Conservation (phyloP, 2,113 vertebrate genomes). For the Otolemur garnettii region DNA sequence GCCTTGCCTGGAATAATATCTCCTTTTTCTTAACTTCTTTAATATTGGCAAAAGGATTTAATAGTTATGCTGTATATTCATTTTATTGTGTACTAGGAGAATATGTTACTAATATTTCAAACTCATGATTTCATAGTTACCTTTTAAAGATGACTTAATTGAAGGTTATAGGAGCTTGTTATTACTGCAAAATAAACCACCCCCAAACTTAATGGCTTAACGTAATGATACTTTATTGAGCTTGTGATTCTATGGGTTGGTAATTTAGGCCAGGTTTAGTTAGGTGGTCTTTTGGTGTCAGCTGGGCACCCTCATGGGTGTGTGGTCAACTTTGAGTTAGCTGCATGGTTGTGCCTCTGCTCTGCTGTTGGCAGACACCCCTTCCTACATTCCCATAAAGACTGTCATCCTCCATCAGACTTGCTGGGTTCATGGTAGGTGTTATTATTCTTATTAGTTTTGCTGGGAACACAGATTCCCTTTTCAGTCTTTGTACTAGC, state of each 20-base stretch:
- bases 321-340: not conserved
- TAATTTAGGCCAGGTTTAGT: not conserved
- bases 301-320: not conserved
- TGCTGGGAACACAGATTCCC: not conserved
- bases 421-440: not conserved
- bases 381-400: not conserved
- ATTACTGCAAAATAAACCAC: not conserved
- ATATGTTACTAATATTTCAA: not conserved
- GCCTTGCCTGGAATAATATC: not conserved
- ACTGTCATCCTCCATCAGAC: not conserved
- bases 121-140: not conserved
- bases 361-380: not conserved
- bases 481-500: not conserved
- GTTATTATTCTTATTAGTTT: not conserved
- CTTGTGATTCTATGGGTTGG: not conserved
- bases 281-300: not conserved
- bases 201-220: not conserved
- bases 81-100: slow-evolving; percentile 5
- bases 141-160: not conserved
- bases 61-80: not conserved
- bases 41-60: not conserved
- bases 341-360: not conserved
- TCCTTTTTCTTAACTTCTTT: slow-evolving; percentile 27
- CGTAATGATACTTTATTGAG: not conserved
- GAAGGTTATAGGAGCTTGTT: not conserved